A percentile compares a stretch with the other conserved stretches of the same genome.
These are phyloP conservation scores for Cryptotis parvus DNA, from an alignment of 2,113 vertebrate species.

Conservation along the genomic window DNA sequence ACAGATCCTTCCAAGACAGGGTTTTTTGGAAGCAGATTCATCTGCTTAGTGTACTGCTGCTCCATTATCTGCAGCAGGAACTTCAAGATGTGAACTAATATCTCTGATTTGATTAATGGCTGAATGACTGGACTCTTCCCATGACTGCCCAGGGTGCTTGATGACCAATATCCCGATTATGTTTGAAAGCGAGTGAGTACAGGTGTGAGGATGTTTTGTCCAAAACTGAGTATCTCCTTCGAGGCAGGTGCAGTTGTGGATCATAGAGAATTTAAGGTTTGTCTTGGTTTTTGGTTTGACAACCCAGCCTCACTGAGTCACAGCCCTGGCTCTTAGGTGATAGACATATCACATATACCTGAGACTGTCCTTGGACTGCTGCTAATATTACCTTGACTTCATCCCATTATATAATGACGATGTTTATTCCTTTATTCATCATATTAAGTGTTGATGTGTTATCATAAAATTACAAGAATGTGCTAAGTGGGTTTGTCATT, in stretches of 20 bases:
- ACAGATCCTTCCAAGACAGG: background rate
- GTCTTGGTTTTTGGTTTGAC: conserved; percentile 72
- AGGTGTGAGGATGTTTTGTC: conserved; percentile 25
- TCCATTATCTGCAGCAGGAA: background rate
- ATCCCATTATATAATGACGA: no score
- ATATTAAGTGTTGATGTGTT: no score
- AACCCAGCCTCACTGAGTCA: conserved; percentile 80
- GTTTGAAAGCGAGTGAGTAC: background rate
- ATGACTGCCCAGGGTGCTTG: background rate
- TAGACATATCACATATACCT: conserved; percentile 1
- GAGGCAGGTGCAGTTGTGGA: conserved; percentile 40
- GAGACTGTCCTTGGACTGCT: conserved; percentile 53
- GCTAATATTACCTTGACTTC: conserved; percentile 60
- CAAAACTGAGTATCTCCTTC: conserved; percentile 24
- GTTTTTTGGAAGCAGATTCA: conserved; percentile 68
- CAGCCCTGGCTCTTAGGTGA: rapidly evolving
- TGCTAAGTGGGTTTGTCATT: conserved; percentile 68
- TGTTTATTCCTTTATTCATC: no score
- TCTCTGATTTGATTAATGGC: background rate
- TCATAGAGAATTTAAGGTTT: conserved; percentile 47
- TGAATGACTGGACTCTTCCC: background rate
- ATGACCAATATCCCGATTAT: background rate
- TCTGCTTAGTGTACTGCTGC: no score
- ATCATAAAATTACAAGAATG: conserved; percentile 64
- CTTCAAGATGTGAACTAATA: background rate